Percentiles rank a stretch among this genome's conserved stretches.
These are phyloP conservation scores for Pristionchus entomophagus DNA, from an alignment of 2,888 invertebrate species.

Conservation along the genomic window DNA sequence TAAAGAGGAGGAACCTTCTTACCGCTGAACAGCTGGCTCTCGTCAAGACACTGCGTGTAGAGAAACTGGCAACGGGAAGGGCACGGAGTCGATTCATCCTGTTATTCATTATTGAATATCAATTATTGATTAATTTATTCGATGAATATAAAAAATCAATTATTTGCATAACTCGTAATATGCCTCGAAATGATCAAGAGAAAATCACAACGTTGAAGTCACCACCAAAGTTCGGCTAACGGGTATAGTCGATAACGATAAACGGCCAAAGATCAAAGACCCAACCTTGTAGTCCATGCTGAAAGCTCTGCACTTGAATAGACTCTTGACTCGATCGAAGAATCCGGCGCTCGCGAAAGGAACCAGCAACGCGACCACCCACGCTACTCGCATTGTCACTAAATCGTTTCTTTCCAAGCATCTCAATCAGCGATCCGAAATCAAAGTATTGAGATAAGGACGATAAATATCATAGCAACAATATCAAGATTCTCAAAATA, in stretches of 20 bases:
- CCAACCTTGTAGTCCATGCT: constrained; percentile 31
- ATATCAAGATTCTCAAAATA: too few species aligned
- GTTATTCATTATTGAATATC: background rate
- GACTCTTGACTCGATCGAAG: background rate
- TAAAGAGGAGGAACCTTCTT: background rate
- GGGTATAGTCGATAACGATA: background rate
- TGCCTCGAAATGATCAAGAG: background rate
- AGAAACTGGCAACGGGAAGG: constrained; percentile 30
- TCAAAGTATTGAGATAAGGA: background rate
- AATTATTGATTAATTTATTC: background rate
- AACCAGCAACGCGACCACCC: background rate
- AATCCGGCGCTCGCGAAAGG: background rate
- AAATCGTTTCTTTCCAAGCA: too few species aligned
- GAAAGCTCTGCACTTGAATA: constrained; percentile 33
- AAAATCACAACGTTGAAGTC: background rate
- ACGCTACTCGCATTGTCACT: background rate
- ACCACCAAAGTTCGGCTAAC: background rate
- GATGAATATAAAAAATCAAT: background rate
- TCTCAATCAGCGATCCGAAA: background rate
- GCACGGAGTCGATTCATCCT: background rate
- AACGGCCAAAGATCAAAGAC: background rate
- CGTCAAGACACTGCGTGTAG: constrained; percentile 26
- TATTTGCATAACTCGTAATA: background rate
- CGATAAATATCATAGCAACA: too few species aligned
- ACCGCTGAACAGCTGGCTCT: constrained; percentile 39